phyloP scores from a whole-genome alignment of 2,888 invertebrate species.

The Tanypteryx hageni region DNA sequence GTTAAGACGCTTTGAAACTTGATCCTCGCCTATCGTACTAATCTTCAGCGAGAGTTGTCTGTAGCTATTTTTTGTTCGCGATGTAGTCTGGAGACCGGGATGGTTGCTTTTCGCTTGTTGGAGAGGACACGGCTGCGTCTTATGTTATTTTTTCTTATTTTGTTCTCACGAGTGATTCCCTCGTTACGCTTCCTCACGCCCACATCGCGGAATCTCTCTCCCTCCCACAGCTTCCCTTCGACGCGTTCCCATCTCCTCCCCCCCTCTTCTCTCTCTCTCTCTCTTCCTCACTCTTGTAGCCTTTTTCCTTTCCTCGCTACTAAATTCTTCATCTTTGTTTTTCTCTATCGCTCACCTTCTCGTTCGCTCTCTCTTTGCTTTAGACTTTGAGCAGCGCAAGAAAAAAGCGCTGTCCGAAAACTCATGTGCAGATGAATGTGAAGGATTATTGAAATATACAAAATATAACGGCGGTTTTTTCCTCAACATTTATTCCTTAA shows the following conservation, averaged over 20 bases:
- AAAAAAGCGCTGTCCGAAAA: too few species aligned
- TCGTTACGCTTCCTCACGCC: constrained; percentile 8
- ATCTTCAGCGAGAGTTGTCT: background rate
- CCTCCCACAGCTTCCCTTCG: background rate
- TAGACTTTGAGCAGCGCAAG: too few species aligned
- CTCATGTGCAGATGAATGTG: too few species aligned
- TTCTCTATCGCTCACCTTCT: too few species aligned
- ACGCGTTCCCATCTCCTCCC: background rate
- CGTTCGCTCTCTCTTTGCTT: too few species aligned
- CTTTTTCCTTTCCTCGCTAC: too few species aligned
- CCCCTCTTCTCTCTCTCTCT: too few species aligned
- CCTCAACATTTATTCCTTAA: too few species aligned
- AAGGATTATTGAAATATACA: too few species aligned
- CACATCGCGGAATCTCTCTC: background rate
- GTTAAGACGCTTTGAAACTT: background rate
- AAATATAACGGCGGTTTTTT: too few species aligned
- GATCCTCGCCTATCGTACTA: background rate
- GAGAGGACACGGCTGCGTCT: background rate
- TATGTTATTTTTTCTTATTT: background rate
- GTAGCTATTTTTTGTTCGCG: background rate
- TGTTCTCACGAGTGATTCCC: background rate
- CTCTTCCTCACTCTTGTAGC: too few species aligned
- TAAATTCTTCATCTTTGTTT: too few species aligned
- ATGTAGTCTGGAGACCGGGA: background rate
- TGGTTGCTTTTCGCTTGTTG: background rate